These are phyloP conservation scores for Agrochola macilenta DNA, from an alignment of 2,888 invertebrate genomes.

Conservation along the genomic window DNA sequence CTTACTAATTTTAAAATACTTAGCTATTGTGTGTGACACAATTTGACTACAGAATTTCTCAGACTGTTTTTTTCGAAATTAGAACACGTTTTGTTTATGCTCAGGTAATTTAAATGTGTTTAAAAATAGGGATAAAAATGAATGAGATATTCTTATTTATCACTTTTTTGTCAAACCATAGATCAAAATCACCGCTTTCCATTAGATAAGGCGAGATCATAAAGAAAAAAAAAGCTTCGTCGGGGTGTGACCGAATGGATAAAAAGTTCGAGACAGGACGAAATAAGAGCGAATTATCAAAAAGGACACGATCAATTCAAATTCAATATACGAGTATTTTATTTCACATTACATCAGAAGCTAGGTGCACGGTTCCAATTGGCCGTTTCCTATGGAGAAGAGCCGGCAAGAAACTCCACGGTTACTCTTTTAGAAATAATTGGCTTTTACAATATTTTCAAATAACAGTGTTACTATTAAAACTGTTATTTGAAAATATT, in stretches of 20 bases:
- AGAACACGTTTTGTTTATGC: background rate
- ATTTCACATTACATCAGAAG: too few relatives aligned
- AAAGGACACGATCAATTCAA: background rate
- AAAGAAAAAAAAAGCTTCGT: background rate
- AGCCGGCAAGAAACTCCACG: too few relatives aligned
- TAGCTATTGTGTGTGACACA: background rate
- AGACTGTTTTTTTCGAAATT: background rate
- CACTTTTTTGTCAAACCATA: background rate
- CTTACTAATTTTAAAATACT: background rate
- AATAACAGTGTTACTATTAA: too few relatives aligned
- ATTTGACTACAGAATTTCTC: background rate
- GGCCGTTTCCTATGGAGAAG: too few relatives aligned
- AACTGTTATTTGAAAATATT: too few relatives aligned
- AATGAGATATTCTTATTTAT: too few relatives aligned
- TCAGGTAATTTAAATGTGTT: background rate
- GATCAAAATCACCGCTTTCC: background rate
- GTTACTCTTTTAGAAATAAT: too few relatives aligned
- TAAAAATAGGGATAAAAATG: background rate
- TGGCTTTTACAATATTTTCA: too few relatives aligned
- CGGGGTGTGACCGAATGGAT: background rate
- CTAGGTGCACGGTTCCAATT: too few relatives aligned
- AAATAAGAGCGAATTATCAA: background rate
- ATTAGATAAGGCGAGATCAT: background rate
- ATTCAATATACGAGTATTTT: too few relatives aligned
- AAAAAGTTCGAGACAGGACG: background rate